Evolutionary conservation across 2,797 vertebrate genomes (phyloP).

Genomic region (Eupleurogrammus muticus): DNA sequence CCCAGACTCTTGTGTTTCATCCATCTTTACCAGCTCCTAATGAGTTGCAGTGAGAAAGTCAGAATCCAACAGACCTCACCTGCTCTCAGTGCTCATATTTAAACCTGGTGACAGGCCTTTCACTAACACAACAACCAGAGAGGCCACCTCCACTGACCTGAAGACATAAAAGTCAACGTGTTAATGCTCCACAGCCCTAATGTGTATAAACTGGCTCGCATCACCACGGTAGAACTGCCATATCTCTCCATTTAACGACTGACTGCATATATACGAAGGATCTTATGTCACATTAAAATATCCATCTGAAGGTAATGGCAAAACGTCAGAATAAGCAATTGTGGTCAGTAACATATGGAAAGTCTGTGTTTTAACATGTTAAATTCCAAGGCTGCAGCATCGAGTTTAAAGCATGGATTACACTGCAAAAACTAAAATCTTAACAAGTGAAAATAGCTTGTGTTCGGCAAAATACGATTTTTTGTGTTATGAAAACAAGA

Average conservation of each 20-base stretch:
- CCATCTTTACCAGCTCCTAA: conserved; percentile 57
- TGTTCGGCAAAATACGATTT: too few species aligned
- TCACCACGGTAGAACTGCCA: conserved; percentile 23
- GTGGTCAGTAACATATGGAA: conserved; percentile 20
- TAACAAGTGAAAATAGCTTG: too few species aligned
- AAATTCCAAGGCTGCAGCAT: conserved; percentile 22
- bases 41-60: conserved; percentile 60
- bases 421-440: too few species aligned
- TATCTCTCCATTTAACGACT: conserved; percentile 44
- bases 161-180: conserved; percentile 50
- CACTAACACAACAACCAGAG: conserved; percentile 28
- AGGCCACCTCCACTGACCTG: conserved; percentile 31
- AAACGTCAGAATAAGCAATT: conserved; percentile 56
- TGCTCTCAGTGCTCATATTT: conserved; percentile 58
- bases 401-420: too few species aligned
- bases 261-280: conserved; percentile 48
- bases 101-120: conserved; percentile 57
- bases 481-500: too few species aligned
- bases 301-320: conserved; percentile 50
- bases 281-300: conserved; percentile 34
- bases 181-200: conserved; percentile 38
- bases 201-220: conserved; percentile 42
- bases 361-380: not conserved
- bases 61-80: conserved; percentile 52
- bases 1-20: conserved; percentile 71